Evolutionary conservation across 2,888 invertebrate species (phyloP).

Genomic region (Julus scanicus): DNA sequence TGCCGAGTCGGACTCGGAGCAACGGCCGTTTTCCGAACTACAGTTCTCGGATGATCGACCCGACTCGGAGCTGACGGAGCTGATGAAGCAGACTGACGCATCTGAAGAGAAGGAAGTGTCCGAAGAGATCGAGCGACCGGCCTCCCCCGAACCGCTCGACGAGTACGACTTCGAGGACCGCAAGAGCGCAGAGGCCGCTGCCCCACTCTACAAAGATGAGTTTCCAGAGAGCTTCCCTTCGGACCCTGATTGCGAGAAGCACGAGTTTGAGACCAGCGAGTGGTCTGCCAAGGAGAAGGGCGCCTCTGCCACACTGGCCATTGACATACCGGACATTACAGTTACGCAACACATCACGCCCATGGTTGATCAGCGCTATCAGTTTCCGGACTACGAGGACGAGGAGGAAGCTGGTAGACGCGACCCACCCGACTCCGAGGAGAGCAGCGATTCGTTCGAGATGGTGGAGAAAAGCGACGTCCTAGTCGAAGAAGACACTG

Average conservation of each 20-base stretch:
- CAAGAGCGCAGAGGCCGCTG: constrained; percentile 62
- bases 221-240: constrained; percentile 66
- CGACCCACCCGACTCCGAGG: constrained; percentile 56
- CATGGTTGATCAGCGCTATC: constrained; percentile 67
- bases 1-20: constrained; percentile 64
- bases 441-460: constrained; percentile 58
- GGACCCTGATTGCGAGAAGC: constrained; percentile 67
- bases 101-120: constrained; percentile 62
- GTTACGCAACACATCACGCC: constrained; percentile 73
- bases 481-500: background rate
- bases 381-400: constrained; percentile 64
- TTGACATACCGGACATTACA: constrained; percentile 73
- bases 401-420: constrained; percentile 62
- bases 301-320: constrained; percentile 57
- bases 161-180: constrained; percentile 62
- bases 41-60: constrained; percentile 66
- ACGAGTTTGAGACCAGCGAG: constrained; percentile 69
- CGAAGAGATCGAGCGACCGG: constrained; percentile 70
- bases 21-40: constrained; percentile 64
- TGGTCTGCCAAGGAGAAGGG: constrained; percentile 59
- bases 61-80: constrained; percentile 67
- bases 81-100: constrained; percentile 62
- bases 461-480: constrained; percentile 55
- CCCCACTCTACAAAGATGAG: constrained; percentile 63
- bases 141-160: constrained; percentile 69